Percentiles rank a stretch among this genome's conserved stretches.
Evolutionary conservation across 2,113 vertebrate genomes (phyloP).

Genomic region (Vidua chalybeata): DNA sequence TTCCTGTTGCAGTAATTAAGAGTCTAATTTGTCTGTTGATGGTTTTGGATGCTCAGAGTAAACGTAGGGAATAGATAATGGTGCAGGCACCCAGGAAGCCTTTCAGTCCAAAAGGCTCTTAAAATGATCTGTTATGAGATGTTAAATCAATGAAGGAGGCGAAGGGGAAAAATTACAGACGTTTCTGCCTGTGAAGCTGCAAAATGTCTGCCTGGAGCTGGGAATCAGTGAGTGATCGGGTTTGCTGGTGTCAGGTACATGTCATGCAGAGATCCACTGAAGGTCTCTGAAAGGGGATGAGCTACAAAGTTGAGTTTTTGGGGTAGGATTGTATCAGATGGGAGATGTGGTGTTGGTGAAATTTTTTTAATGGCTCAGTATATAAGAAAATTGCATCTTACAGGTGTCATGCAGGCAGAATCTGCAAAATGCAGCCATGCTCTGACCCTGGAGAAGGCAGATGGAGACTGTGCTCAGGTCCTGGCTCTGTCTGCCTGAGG

Average conservation of each 20-base stretch:
- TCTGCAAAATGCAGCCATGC: not conserved
- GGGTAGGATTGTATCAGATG: not conserved
- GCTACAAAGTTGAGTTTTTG: not conserved
- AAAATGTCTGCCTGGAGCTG: not conserved
- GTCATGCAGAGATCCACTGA: not conserved
- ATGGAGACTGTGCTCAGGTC: not conserved
- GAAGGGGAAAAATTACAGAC: not conserved
- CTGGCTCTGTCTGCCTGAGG: not conserved
- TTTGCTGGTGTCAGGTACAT: rapidly evolving
- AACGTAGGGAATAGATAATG: not conserved
- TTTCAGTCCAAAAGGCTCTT: not conserved
- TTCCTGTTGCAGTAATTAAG: not conserved
- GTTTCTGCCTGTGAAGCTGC: not conserved
- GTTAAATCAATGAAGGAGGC: not conserved
- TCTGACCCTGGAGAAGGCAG: not conserved
- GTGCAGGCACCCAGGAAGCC: not conserved
- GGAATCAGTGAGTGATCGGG: rapidly evolving
- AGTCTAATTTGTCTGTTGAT: not conserved
- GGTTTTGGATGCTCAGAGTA: not conserved
- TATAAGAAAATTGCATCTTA: not conserved
- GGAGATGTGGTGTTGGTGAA: not conserved
- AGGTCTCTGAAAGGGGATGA: not conserved
- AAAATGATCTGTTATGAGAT: not conserved
- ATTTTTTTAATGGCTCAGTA: not conserved
- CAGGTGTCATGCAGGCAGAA: not conserved